Conservation (phyloP, 2,113 vertebrate genomes). For the Gadus chalcogrammus region DNA sequence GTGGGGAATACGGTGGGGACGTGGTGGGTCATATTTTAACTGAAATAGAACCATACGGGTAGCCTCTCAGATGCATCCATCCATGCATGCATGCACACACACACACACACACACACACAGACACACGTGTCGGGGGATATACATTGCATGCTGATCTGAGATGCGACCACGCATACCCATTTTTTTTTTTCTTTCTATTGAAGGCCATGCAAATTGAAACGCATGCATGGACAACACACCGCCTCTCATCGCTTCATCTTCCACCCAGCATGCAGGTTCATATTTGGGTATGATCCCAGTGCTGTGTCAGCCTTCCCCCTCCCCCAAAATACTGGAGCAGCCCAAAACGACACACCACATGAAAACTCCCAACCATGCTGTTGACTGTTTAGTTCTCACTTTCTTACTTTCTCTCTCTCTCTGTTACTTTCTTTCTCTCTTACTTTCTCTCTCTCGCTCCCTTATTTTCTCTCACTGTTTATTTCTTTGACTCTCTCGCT, state of each 20-base stretch:
- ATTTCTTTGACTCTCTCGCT: no score
- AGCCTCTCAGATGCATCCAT: background rate
- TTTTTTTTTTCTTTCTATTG: no score
- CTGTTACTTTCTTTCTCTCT: no score
- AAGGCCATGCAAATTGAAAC: background rate
- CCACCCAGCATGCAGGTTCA: background rate
- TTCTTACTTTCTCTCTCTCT: no score
- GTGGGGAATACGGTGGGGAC: background rate
- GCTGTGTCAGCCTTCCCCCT: background rate
- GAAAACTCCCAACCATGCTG: conserved; percentile 4
- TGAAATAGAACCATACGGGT: background rate
- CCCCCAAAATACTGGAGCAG: background rate
- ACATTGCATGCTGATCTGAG: no score
- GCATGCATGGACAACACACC: background rate
- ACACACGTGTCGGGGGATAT: background rate
- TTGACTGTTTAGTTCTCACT: conserved; percentile 4
- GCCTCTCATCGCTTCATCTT: background rate
- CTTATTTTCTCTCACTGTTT: no score
- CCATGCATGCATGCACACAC: background rate
- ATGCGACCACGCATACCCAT: no score
- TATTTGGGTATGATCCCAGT: background rate
- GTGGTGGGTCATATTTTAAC: no score
- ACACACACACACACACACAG: background rate
- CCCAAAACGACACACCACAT: background rate
- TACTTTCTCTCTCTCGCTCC: no score